These are phyloP conservation scores for Metellina segmentata DNA, from an alignment of 2,888 invertebrate species.

Conservation along the genomic window DNA sequence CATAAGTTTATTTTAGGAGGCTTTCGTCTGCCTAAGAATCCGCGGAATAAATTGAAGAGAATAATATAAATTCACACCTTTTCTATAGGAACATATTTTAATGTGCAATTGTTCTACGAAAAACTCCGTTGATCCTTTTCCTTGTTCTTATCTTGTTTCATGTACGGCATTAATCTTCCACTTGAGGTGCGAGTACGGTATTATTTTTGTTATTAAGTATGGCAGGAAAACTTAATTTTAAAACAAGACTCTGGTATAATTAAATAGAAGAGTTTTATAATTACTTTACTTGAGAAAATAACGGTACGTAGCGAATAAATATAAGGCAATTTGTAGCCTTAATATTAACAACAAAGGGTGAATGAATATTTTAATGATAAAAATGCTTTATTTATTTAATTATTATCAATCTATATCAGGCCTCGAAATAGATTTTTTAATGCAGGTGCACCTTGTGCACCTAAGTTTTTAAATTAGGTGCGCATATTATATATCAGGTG, in stretches of 20 bases:
- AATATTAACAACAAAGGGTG: background rate
- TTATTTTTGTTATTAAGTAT: background rate
- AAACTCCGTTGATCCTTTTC: background rate
- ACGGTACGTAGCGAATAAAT: background rate
- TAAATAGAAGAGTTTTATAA: background rate
- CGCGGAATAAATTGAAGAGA: background rate
- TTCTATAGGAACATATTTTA: background rate
- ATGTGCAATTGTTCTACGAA: background rate
- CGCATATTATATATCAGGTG: too few relatives aligned
- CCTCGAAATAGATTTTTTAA: too few relatives aligned
- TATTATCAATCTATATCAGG: too few relatives aligned
- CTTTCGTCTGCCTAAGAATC: background rate
- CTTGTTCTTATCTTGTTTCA: background rate
- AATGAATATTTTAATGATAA: too few relatives aligned
- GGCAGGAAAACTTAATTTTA: background rate
- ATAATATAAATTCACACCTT: background rate
- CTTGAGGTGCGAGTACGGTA: background rate
- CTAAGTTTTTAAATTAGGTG: too few relatives aligned
- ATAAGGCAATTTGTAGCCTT: background rate
- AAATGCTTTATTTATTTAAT: too few relatives aligned
- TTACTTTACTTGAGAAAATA: background rate
- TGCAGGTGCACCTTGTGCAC: too few relatives aligned
- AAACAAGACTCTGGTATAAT: background rate
- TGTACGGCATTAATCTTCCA: too few relatives aligned
- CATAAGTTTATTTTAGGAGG: conserved; percentile 9